These are phyloP conservation scores for Phthorimaea operculella DNA, from an alignment of 1,140 invertebrate genomes.

Conservation along the genomic window DNA sequence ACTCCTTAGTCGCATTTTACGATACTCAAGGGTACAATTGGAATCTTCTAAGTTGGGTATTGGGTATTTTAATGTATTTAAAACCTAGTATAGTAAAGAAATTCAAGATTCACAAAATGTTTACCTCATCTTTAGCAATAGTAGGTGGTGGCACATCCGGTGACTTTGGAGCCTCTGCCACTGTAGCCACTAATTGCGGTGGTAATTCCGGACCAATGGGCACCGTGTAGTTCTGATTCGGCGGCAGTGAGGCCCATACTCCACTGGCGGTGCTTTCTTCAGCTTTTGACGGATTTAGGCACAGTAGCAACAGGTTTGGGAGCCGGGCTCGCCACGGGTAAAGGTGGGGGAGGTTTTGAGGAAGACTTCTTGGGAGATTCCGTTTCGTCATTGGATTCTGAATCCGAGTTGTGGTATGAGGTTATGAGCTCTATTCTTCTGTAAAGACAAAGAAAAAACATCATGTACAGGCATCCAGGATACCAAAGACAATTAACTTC, in stretches of 20 bases:
- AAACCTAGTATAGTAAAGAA: no score
- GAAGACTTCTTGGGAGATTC: constrained; percentile 27
- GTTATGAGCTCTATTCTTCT: constrained; percentile 62
- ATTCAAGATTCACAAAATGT: background rate
- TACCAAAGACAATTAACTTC: no score
- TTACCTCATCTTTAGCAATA: background rate
- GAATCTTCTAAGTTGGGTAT: no score
- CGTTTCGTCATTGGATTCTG: constrained; percentile 54
- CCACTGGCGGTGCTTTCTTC: constrained; percentile 23
- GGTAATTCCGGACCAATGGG: constrained; percentile 54
- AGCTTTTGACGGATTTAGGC: constrained; percentile 36
- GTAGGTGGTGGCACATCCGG: constrained; percentile 10
- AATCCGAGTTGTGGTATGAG: constrained; percentile 59
- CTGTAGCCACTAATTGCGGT: constrained; percentile 17
- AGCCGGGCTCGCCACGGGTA: background rate
- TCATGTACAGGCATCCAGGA: no score
- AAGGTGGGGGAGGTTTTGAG: constrained; percentile 7
- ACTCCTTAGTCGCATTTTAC: no score
- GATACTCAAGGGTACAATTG: no score
- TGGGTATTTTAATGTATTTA: no score
- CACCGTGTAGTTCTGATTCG: constrained; percentile 34
- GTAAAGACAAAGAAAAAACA: constrained; percentile 12
- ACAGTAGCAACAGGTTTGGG: constrained; percentile 17
- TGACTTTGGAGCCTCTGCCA: constrained; percentile 14
- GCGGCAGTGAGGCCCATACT: constrained; percentile 45